Evolutionary conservation across 2,888 invertebrate genomes (phyloP).

Genomic region (Amblyteles armatorius): DNA sequence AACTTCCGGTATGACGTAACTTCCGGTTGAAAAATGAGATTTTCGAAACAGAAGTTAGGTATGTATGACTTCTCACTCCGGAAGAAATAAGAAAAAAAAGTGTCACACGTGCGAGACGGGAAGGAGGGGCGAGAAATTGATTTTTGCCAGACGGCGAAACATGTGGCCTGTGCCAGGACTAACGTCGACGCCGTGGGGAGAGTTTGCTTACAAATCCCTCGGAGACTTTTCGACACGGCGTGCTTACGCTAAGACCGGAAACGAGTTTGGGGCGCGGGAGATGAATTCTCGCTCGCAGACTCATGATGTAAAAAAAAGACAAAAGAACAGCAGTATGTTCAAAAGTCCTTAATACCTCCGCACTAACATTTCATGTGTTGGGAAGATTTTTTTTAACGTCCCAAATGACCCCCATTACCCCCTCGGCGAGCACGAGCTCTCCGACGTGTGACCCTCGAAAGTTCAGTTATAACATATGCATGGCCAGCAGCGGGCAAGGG

Average conservation of each 20-base stretch:
- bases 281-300: neutral
- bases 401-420: constrained; percentile 2
- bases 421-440: constrained; percentile 12
- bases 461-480: constrained; percentile 39
- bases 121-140: constrained; percentile 38
- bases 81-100: constrained; percentile 20
- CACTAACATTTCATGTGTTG: neutral
- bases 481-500: constrained; percentile 23
- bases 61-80: neutral
- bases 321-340: no score
- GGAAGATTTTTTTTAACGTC: constrained; percentile 4
- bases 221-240: constrained; percentile 11
- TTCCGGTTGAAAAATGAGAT: no score
- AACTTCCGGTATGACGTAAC: no score
- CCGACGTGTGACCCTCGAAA: constrained; percentile 40
- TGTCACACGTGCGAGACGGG: neutral
- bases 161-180: constrained; percentile 13
- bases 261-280: neutral
- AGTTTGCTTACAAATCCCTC: constrained; percentile 3
- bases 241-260: neutral
- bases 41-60: no score
- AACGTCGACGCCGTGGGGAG: neutral
- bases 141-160: constrained; percentile 40
- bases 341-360: neutral
- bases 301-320: no score